A percentile compares a stretch with the other conserved stretches of the same genome.
These are phyloP conservation scores for Ispidina lecontei DNA, from an alignment of 2,797 vertebrate genomes.

Conservation along the genomic window DNA sequence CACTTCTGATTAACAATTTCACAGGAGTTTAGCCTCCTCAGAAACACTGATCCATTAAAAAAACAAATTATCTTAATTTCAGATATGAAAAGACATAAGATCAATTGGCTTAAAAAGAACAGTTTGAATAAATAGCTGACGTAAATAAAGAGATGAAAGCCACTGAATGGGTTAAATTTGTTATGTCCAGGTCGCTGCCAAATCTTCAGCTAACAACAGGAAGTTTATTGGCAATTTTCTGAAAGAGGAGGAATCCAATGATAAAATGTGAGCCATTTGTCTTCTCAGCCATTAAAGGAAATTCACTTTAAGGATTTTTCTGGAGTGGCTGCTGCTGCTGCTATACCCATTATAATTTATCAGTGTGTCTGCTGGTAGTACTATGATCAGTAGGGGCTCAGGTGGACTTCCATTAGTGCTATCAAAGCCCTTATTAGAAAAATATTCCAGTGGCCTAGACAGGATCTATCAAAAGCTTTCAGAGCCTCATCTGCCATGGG, in stretches of 20 bases:
- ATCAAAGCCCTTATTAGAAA: background rate
- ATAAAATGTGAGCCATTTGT: constrained; percentile 67
- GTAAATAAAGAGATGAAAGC: background rate
- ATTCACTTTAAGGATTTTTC: constrained; percentile 60
- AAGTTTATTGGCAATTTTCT: constrained; percentile 70
- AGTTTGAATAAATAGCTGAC: background rate
- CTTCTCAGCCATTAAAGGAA: constrained; percentile 55
- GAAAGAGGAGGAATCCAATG: constrained; percentile 56
- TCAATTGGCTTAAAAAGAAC: background rate
- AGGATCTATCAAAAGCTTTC: constrained; percentile 14
- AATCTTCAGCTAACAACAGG: constrained; percentile 42
- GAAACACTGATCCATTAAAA: background rate
- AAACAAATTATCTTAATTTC: background rate
- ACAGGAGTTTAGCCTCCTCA: background rate
- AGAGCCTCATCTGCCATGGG: background rate
- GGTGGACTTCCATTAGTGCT: constrained; percentile 35
- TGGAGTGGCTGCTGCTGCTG: constrained; percentile 10
- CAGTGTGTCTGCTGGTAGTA: constrained; percentile 32
- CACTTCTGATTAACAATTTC: background rate
- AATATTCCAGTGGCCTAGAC: constrained; percentile 39
- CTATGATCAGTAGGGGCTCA: constrained; percentile 40
- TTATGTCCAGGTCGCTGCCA: constrained; percentile 15
- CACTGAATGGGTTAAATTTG: constrained; percentile 45
- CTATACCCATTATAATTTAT: constrained; percentile 44
- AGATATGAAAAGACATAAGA: background rate